phyloP scores from a whole-genome alignment of 1,140 invertebrate genomes.

The Heterodera schachtii region DNA sequence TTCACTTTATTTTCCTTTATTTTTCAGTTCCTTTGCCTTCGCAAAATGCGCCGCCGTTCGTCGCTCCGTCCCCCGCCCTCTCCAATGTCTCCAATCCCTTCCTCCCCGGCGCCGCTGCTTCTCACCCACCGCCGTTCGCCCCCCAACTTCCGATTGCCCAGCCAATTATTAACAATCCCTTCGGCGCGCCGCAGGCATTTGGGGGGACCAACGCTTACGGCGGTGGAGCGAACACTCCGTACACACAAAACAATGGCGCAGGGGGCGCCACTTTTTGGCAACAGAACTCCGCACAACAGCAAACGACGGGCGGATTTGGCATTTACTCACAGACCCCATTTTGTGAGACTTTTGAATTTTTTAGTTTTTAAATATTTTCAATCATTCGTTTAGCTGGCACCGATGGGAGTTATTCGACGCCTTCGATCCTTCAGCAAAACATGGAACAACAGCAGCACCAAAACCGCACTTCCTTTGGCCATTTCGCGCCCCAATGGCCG shows the following conservation, averaged over 20 bases:
- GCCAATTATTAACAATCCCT: constrained; percentile 8
- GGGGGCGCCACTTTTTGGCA: constrained; percentile 11
- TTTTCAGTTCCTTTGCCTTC: background rate
- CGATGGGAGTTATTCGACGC: constrained; percentile 56
- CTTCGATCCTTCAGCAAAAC: constrained; percentile 43
- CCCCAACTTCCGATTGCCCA: constrained; percentile 13
- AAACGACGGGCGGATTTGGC: constrained; percentile 29
- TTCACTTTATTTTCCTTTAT: background rate
- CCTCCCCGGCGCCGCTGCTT: background rate
- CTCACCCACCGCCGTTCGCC: constrained; percentile 7
- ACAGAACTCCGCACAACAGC: constrained; percentile 8
- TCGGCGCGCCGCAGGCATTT: constrained; percentile 15
- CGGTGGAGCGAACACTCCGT: background rate
- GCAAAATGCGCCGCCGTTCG: background rate
- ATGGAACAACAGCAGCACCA: constrained; percentile 47
- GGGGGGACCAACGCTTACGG: constrained; percentile 6
- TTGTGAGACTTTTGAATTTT: constrained; percentile 28
- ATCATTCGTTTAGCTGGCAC: constrained; percentile 37
- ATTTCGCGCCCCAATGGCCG: constrained; percentile 14
- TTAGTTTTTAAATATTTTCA: background rate
- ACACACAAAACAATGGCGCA: background rate
- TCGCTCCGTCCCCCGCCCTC: background rate
- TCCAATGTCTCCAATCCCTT: constrained; percentile 14
- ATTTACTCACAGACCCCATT: constrained; percentile 59
- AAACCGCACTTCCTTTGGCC: background rate